Percentiles rank a stretch among this genome's conserved stretches.
phyloP scores from a whole-genome alignment of 2,888 invertebrate genomes.

The Spicauda simplicius region DNA sequence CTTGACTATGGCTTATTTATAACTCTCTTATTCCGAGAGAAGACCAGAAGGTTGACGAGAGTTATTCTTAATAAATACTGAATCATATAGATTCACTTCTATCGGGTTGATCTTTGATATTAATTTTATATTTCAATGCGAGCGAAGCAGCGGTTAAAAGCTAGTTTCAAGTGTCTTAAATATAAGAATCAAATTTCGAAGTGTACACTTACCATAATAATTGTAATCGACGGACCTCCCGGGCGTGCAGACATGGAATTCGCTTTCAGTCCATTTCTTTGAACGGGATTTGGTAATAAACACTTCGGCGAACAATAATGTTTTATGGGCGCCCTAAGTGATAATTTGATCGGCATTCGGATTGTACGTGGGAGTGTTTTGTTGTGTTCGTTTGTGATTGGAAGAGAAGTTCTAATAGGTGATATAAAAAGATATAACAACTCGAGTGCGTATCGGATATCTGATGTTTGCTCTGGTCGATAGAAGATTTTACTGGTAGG shows the following conservation, averaged over 20 bases:
- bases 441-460: too few relatives aligned
- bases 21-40: too few relatives aligned
- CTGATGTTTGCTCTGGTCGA: too few relatives aligned
- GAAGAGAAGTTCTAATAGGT: background rate
- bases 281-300: slow-evolving; percentile 36
- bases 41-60: too few relatives aligned
- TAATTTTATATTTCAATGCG: too few relatives aligned
- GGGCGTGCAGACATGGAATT: slow-evolving; percentile 41
- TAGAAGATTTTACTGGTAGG: too few relatives aligned
- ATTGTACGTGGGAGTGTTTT: background rate
- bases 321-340: slow-evolving; percentile 37
- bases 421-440: background rate
- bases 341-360: slow-evolving; percentile 12
- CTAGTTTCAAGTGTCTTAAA: background rate
- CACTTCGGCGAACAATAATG: slow-evolving; percentile 39
- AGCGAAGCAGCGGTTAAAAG: too few relatives aligned
- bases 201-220: background rate
- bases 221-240: slow-evolving; percentile 1
- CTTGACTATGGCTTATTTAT: too few relatives aligned
- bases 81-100: too few relatives aligned
- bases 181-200: background rate
- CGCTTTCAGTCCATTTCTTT: slow-evolving; percentile 35
- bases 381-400: background rate
- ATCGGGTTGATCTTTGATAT: too few relatives aligned
- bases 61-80: too few relatives aligned